Conservation (phyloP, 1,140 invertebrate species). For the Panagrolaimus sp. region DNA sequence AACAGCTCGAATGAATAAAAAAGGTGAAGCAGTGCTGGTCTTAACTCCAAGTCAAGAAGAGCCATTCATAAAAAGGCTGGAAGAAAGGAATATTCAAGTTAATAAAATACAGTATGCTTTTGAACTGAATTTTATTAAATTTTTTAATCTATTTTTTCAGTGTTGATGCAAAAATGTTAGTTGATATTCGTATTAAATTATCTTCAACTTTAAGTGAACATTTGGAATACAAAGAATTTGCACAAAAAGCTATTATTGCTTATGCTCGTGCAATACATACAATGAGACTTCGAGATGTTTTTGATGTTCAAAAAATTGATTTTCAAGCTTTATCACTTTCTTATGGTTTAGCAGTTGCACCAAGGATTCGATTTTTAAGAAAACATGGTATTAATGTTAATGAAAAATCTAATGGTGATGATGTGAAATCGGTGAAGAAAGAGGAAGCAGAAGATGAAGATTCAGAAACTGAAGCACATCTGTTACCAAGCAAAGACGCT, state of each 20-base stretch:
- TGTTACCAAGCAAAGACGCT: neutral
- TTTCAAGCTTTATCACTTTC: slow-evolving; percentile 46
- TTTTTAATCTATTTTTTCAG: slow-evolving; percentile 29
- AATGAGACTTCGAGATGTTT: slow-evolving; percentile 48
- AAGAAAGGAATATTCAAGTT: slow-evolving; percentile 38
- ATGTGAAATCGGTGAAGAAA: neutral
- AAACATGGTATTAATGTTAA: slow-evolving; percentile 26
- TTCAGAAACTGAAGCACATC: slow-evolving; percentile 7
- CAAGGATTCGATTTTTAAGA: slow-evolving; percentile 49
- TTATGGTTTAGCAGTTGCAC: slow-evolving; percentile 50
- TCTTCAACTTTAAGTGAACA: slow-evolving; percentile 35
- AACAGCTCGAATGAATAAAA: slow-evolving; percentile 69
- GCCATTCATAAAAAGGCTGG: slow-evolving; percentile 40
- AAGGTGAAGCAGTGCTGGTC: slow-evolving; percentile 49
- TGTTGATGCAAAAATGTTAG: slow-evolving; percentile 37
- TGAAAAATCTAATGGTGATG: neutral
- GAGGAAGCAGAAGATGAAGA: slow-evolving; percentile 28
- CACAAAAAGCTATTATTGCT: slow-evolving; percentile 49
- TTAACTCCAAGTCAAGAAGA: slow-evolving; percentile 48
- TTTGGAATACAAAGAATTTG: slow-evolving; percentile 51
- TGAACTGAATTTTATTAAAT: neutral
- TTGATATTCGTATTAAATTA: slow-evolving; percentile 46
- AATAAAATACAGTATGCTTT: slow-evolving; percentile 27
- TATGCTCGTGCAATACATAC: slow-evolving; percentile 50
- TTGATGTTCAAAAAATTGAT: slow-evolving; percentile 51